Percentiles rank a stretch among this genome's conserved stretches.
Conservation (phyloP, 2,113 vertebrate genomes). For the Campylorhamphus procurvoides region DNA sequence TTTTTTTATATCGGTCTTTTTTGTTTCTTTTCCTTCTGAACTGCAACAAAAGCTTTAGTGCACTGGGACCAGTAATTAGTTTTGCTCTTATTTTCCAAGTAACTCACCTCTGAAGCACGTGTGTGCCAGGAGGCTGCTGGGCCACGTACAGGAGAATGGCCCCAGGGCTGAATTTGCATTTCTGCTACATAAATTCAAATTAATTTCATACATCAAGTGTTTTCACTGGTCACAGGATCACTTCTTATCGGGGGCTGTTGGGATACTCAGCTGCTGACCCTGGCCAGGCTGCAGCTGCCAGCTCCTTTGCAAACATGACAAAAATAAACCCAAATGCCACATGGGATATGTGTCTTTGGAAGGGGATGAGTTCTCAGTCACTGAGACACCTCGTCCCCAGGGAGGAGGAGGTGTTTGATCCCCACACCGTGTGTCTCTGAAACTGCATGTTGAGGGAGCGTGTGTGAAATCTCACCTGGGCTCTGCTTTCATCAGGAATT, state of each 20-base stretch:
- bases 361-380: not conserved
- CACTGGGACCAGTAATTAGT: not conserved
- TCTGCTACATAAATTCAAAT: slow-evolving; percentile 36
- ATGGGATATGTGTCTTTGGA: not conserved
- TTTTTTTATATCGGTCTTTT: not conserved
- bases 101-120: not conserved
- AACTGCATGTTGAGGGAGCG: rapidly evolving
- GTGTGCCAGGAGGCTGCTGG: not conserved
- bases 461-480: not conserved
- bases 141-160: not conserved
- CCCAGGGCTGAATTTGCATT: slow-evolving; percentile 34
- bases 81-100: not conserved
- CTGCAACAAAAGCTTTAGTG: not conserved
- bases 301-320: not conserved
- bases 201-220: not conserved
- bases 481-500: rapidly evolving
- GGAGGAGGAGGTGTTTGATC: not conserved
- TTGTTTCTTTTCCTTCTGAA: not conserved
- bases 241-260: not conserved
- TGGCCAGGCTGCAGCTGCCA: not conserved
- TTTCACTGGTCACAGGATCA: not conserved
- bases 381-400: not conserved
- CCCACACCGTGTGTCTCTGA: not conserved
- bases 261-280: not conserved
- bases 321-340: not conserved